phyloP scores from a whole-genome alignment of 2,797 vertebrate genomes.

The Limnodromus scolopaceus region DNA sequence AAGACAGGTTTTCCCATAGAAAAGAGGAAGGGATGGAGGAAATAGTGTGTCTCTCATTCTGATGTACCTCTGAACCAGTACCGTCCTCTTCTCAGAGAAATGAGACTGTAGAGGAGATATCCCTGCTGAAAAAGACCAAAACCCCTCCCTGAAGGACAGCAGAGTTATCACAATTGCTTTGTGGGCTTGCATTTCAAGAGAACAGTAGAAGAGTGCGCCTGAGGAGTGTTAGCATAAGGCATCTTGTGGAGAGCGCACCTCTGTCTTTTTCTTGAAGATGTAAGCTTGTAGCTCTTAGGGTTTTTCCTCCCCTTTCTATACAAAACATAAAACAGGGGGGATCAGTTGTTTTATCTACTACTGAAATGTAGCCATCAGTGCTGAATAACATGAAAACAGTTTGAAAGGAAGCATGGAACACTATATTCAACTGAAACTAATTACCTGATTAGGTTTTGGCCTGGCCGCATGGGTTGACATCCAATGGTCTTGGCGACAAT shows the following conservation, averaged over 20 bases:
- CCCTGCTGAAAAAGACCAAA: background rate
- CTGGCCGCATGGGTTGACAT: conserved; percentile 55
- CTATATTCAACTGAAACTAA: conserved; percentile 70
- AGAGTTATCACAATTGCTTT: background rate
- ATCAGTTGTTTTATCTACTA: conserved; percentile 36
- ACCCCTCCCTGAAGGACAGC: background rate
- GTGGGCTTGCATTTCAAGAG: background rate
- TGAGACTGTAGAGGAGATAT: background rate
- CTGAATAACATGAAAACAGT: conserved; percentile 31
- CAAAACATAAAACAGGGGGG: background rate
- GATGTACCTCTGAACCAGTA: background rate
- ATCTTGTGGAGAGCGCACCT: background rate
- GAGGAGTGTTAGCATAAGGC: background rate
- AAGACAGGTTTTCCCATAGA: background rate
- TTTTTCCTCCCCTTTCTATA: background rate
- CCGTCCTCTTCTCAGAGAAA: background rate
- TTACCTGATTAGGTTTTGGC: conserved; percentile 73
- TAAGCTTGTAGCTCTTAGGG: background rate
- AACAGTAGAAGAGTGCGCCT: background rate
- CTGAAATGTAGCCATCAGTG: conserved; percentile 44
- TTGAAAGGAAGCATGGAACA: conserved; percentile 60
- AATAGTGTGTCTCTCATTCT: background rate
- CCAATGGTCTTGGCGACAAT: conserved; percentile 65
- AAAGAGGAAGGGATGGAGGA: background rate
- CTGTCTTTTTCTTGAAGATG: background rate